phyloP scores from a whole-genome alignment of 1,140 invertebrate genomes.

The Drosophila teissieri region DNA sequence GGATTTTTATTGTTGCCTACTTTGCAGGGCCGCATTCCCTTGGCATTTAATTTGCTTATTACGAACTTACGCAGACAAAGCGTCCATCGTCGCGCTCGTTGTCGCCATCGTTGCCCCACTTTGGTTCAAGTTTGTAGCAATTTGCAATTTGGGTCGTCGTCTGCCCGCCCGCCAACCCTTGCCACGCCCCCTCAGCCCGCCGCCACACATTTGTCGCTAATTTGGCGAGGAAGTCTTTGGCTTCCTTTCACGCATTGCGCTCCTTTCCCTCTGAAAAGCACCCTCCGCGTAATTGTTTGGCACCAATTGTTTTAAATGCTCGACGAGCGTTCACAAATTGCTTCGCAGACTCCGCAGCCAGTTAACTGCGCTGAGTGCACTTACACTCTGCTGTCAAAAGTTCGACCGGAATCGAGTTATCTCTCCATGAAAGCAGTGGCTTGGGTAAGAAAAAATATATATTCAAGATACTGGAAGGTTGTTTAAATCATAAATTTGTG shows the following conservation, averaged over 20 bases:
- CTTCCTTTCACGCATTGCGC: conserved; percentile 24
- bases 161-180: conserved; percentile 1
- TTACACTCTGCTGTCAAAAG: conserved; percentile 37
- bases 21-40: conserved; percentile 39
- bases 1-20: conserved; percentile 64
- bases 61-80: conserved; percentile 71
- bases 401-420: conserved; percentile 29
- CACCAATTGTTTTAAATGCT: conserved; percentile 80
- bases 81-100: conserved; percentile 38
- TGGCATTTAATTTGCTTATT: conserved; percentile 75
- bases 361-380: conserved; percentile 46
- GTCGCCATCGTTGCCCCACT: conserved; percentile 64
- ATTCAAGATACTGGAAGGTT: too few relatives aligned
- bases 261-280: neutral
- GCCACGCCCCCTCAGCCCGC: conserved; percentile 1
- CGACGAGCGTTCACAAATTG: conserved; percentile 72
- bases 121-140: conserved; percentile 69
- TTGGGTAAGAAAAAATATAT: too few relatives aligned
- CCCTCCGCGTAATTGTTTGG: conserved; percentile 69
- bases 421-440: neutral
- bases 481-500: too few relatives aligned
- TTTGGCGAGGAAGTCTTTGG: conserved; percentile 62
- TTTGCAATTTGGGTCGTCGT: conserved; percentile 76
- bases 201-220: conserved; percentile 69
- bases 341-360: conserved; percentile 47